These are phyloP conservation scores for Thamnaconus septentrionalis DNA, from an alignment of 2,113 vertebrate genomes.

Conservation along the genomic window DNA sequence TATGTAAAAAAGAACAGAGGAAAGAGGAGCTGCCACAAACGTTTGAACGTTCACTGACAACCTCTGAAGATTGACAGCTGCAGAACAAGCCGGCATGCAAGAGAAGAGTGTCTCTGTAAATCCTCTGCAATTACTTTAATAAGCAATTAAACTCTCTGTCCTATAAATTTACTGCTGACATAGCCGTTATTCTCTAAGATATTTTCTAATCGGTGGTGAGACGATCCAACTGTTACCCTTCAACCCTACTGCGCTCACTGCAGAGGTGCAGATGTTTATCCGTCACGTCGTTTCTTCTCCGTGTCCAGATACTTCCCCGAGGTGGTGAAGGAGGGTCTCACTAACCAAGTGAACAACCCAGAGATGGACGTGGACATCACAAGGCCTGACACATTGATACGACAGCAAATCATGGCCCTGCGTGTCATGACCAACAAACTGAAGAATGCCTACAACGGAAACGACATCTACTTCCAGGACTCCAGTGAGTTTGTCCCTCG, in stretches of 20 bases:
- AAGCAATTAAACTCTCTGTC: too few species aligned
- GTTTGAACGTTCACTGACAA: too few species aligned
- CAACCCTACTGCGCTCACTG: not conserved
- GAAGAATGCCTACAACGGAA: constrained; percentile 93
- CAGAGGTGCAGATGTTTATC: not conserved
- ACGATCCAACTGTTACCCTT: too few species aligned
- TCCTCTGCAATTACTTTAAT: too few species aligned
- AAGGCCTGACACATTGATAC: constrained; percentile 91
- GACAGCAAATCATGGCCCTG: constrained; percentile 97
- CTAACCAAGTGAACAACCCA: constrained; percentile 96
- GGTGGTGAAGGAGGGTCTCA: constrained; percentile 94
- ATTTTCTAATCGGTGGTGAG: too few species aligned
- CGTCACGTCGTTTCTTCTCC: not conserved
- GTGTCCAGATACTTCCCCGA: constrained; percentile 90
- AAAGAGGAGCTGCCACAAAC: too few species aligned
- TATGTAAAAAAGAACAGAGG: too few species aligned
- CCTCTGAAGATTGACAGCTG: too few species aligned
- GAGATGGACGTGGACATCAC: constrained; percentile 98
- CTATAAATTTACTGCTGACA: too few species aligned
- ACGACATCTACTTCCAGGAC: constrained; percentile 97
- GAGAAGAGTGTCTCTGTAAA: too few species aligned
- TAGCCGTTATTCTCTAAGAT: too few species aligned
- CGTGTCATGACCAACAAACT: constrained; percentile 97
- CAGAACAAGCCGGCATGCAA: too few species aligned
- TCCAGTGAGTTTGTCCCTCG: constrained; percentile 82